Evolutionary conservation across 1,140 invertebrate genomes (phyloP).

Genomic region (Stegodyphus mimosarum): DNA sequence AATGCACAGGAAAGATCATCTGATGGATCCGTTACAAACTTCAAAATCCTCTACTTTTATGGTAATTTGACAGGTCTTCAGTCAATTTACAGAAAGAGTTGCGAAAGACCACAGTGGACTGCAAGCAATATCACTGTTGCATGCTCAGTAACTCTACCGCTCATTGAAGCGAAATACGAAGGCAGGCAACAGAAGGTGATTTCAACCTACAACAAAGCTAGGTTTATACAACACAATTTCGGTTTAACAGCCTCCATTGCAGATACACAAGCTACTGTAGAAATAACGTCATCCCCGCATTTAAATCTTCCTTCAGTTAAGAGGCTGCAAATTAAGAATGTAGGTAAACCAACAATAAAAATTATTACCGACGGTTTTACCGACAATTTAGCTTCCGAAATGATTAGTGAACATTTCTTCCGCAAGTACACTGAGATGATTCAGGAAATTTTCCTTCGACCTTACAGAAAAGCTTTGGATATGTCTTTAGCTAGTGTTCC

Average conservation of each 20-base stretch:
- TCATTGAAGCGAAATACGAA: conserved; percentile 2
- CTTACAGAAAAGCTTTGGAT: conserved; percentile 10
- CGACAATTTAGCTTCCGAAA: background rate
- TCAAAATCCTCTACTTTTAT: background rate
- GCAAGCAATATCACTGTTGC: conserved; percentile 11
- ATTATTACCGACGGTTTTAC: background rate
- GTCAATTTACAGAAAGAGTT: background rate
- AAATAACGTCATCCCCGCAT: conserved; percentile 20
- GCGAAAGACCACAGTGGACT: conserved; percentile 9
- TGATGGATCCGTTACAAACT: conserved; percentile 17
- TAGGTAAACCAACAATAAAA: background rate
- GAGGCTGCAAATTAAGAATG: background rate
- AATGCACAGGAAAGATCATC: conserved; percentile 2
- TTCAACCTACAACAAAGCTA: background rate
- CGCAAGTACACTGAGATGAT: background rate
- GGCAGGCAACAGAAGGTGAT: background rate
- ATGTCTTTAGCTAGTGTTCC: conserved; percentile 1
- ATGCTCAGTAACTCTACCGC: background rate
- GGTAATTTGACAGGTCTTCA: conserved; percentile 42
- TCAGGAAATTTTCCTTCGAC: background rate
- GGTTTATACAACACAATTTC: background rate
- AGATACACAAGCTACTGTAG: background rate
- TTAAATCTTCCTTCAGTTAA: conserved; percentile 1
- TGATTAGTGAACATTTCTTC: background rate
- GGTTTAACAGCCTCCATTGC: background rate